Conservation (phyloP, 2,797 vertebrate species). For the Poeciliopsis paucimaculata region DNA sequence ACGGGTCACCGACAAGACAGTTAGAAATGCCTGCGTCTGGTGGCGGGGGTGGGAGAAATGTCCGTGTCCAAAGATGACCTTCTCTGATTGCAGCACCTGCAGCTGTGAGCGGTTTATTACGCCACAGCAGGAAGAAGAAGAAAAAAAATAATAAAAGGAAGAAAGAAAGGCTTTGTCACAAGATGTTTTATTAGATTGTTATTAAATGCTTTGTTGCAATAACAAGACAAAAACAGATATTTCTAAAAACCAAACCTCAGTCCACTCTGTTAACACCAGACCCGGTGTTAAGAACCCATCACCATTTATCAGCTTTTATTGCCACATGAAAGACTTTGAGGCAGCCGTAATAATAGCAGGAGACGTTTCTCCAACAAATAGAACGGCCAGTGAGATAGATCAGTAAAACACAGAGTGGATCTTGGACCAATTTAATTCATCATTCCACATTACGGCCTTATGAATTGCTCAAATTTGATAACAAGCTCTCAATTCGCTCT, state of each 20-base stretch:
- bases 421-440: slow-evolving; percentile 96
- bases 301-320: slow-evolving; percentile 80
- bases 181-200: slow-evolving; percentile 39
- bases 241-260: slow-evolving; percentile 14
- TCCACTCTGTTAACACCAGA: slow-evolving; percentile 8
- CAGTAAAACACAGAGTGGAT: slow-evolving; percentile 93
- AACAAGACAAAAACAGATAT: slow-evolving; percentile 14
- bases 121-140: slow-evolving; percentile 7
- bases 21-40: slow-evolving; percentile 76
- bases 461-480: slow-evolving; percentile 99
- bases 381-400: slow-evolving; percentile 84
- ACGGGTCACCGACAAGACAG: slow-evolving; percentile 89
- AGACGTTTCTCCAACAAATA: slow-evolving; percentile 85
- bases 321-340: slow-evolving; percentile 76
- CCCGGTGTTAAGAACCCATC: slow-evolving; percentile 76
- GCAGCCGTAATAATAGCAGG: slow-evolving; percentile 80
- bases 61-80: slow-evolving; percentile 87
- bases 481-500: slow-evolving; percentile 98
- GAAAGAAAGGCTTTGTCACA: slow-evolving; percentile 32
- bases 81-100: slow-evolving; percentile 74
- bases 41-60: slow-evolving; percentile 74
- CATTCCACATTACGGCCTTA: slow-evolving; percentile 95
- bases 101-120: slow-evolving; percentile 46
- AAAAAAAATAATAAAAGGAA: neutral
- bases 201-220: slow-evolving; percentile 35